Evolutionary conservation across 2,797 vertebrate species (phyloP).

Genomic region (Sebastes hopkinsi): DNA sequence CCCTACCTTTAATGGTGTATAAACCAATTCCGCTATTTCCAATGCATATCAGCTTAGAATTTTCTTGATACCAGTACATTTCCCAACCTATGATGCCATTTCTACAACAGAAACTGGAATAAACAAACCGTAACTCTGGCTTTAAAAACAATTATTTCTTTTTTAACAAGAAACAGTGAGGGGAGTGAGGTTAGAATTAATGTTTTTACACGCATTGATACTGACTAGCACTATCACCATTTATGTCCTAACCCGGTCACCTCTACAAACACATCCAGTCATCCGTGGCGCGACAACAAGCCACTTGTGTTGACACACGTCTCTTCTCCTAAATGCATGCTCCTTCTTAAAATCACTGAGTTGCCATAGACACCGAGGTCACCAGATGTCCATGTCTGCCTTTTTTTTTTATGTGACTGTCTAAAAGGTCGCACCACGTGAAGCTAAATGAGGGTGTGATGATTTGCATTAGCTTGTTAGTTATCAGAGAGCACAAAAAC

Average conservation of each 20-base stretch:
- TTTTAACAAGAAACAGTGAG: background rate
- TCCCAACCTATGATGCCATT: background rate
- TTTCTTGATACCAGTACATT: background rate
- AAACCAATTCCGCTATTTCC: background rate
- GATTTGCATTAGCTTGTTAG: background rate
- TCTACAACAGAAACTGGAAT: background rate
- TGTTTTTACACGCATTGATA: background rate
- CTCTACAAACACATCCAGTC: constrained; percentile 61
- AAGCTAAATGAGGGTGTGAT: background rate
- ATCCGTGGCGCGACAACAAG: constrained; percentile 27
- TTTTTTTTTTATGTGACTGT: background rate
- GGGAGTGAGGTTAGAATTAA: background rate
- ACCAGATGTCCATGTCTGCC: constrained; percentile 32
- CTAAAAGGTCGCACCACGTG: background rate
- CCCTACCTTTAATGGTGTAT: background rate
- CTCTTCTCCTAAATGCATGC: constrained; percentile 19
- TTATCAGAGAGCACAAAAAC: background rate
- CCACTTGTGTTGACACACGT: constrained; percentile 60
- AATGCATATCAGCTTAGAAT: background rate
- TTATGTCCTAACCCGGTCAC: background rate
- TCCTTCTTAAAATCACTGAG: constrained; percentile 44
- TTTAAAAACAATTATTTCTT: background rate
- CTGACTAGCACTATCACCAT: background rate
- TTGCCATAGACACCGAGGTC: constrained; percentile 51
- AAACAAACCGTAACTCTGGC: background rate